phyloP scores from a whole-genome alignment of 2,888 invertebrate species.

The Balanococcus diminutus region DNA sequence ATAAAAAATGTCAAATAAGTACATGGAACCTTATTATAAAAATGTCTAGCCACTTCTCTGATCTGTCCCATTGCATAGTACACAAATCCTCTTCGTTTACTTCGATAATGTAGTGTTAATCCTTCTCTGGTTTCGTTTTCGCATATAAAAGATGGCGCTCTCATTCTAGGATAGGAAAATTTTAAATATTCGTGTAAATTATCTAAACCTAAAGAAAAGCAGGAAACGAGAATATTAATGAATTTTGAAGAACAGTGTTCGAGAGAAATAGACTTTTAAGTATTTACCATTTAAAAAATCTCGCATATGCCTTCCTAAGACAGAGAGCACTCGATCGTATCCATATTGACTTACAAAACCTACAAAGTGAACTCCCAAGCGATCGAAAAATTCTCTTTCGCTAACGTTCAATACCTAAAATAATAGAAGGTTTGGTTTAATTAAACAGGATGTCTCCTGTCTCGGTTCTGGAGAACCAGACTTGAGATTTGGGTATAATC shows the following conservation, averaged over 20 bases:
- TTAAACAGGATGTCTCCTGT: no score
- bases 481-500: no score
- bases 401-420: conserved; percentile 81
- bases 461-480: no score
- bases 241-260: background rate
- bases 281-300: conserved; percentile 86
- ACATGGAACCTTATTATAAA: conserved; percentile 77
- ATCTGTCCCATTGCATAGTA: conserved; percentile 98
- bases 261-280: no score
- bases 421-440: background rate
- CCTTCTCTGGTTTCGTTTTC: conserved; percentile 94
- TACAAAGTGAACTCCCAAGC: conserved; percentile 93
- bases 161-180: conserved; percentile 87
- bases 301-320: conserved; percentile 89
- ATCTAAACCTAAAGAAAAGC: conserved; percentile 69
- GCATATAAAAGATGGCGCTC: conserved; percentile 95
- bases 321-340: conserved; percentile 88
- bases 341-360: conserved; percentile 93
- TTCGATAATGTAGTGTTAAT: conserved; percentile 89
- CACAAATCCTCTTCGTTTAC: conserved; percentile 90
- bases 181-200: conserved; percentile 97
- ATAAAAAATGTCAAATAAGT: background rate
- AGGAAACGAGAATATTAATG: background rate
- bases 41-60: conserved; percentile 86
- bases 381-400: conserved; percentile 89